A percentile compares a stretch with the other conserved stretches of the same genome.
Evolutionary conservation across 2,888 invertebrate species (phyloP).

Genomic region (Dioctria linearis): DNA sequence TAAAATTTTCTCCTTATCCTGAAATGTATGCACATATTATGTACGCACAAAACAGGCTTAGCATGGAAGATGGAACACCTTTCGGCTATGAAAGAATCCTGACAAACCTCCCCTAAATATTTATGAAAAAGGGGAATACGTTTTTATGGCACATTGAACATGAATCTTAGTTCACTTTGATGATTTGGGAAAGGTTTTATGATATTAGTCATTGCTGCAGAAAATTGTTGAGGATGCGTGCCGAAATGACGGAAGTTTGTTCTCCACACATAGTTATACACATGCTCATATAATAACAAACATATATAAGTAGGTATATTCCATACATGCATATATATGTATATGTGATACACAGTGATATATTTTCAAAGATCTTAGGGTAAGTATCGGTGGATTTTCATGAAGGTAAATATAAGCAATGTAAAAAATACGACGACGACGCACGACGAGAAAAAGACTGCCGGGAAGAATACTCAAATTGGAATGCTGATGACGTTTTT

Average conservation of each 20-base stretch:
- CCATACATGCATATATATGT: background rate
- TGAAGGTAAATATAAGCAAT: slow-evolving; percentile 20
- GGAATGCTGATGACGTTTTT: slow-evolving; percentile 49
- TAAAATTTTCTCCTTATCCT: too few species aligned
- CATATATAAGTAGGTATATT: background rate
- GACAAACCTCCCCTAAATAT: background rate
- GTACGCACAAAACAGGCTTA: too few species aligned
- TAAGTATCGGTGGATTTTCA: slow-evolving; percentile 34
- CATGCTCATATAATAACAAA: too few species aligned
- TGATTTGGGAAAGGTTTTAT: slow-evolving; percentile 51
- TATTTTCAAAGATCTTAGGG: slow-evolving; percentile 33
- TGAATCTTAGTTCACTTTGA: slow-evolving; percentile 52
- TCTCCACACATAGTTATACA: too few species aligned
- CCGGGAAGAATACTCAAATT: slow-evolving; percentile 39
- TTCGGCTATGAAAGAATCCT: too few species aligned
- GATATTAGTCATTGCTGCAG: slow-evolving; percentile 48
- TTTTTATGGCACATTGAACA: slow-evolving; percentile 41
- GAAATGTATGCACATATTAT: too few species aligned
- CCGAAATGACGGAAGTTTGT: too few species aligned
- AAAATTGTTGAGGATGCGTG: slow-evolving; percentile 13
- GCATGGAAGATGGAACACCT: too few species aligned
- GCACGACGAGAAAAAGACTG: slow-evolving; percentile 29
- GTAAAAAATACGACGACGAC: too few species aligned
- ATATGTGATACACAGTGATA: slow-evolving; percentile 45
- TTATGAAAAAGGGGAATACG: background rate